phyloP scores from a whole-genome alignment of 2,888 invertebrate species.

The Amorpha juglandis region DNA sequence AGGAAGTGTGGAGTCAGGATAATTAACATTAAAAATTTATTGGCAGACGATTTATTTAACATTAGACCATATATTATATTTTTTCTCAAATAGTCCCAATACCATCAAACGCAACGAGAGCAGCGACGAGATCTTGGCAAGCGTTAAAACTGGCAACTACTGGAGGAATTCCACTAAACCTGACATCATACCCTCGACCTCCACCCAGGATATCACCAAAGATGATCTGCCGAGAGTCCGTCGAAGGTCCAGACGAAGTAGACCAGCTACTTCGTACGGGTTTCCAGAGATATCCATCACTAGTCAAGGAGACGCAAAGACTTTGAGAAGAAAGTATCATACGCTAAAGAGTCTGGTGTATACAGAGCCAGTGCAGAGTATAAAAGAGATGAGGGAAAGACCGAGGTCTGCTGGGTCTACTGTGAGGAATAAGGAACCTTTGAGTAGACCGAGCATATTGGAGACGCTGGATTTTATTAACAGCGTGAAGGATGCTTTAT shows the following conservation, averaged over 20 bases:
- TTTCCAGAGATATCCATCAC: constrained; percentile 77
- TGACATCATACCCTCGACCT: constrained; percentile 70
- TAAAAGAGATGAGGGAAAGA: constrained; percentile 67
- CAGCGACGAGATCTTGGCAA: constrained; percentile 71
- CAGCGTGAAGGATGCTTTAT: constrained; percentile 71
- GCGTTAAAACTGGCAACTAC: constrained; percentile 70
- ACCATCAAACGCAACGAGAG: constrained; percentile 60
- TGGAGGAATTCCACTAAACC: constrained; percentile 75
- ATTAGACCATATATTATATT: background rate
- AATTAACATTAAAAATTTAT: no score
- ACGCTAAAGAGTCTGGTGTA: constrained; percentile 71
- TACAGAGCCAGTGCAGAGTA: constrained; percentile 72
- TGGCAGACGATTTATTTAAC: background rate
- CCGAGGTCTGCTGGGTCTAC: constrained; percentile 78
- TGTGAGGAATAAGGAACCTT: constrained; percentile 65
- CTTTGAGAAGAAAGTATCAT: constrained; percentile 58
- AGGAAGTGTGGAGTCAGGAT: no score
- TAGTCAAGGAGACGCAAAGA: constrained; percentile 67
- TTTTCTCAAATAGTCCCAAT: constrained; percentile 42
- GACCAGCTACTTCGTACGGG: constrained; percentile 67
- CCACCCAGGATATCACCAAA: constrained; percentile 50
- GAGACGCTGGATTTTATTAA: constrained; percentile 80
- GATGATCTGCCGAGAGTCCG: constrained; percentile 58
- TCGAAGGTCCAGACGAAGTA: constrained; percentile 57
- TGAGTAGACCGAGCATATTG: constrained; percentile 73